Conservation (phyloP, 2,113 vertebrate genomes). For the Atrichornis clamosus region DNA sequence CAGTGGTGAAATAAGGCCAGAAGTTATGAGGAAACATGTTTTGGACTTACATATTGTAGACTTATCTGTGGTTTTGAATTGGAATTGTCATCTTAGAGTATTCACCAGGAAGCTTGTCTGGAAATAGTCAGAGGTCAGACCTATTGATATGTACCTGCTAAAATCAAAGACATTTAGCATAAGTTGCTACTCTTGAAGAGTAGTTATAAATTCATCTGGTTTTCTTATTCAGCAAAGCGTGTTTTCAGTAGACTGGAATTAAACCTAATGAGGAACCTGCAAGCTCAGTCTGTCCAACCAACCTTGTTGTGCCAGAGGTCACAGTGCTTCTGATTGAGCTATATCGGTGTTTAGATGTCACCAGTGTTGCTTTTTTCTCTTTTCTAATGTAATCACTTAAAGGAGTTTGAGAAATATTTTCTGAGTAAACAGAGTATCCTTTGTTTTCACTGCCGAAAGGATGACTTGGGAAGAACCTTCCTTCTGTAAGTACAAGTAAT, state of each 20-base stretch:
- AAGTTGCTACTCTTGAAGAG: neutral
- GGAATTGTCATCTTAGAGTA: neutral
- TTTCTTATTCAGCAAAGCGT: neutral
- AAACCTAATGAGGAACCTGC: neutral
- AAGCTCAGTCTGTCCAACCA: neutral
- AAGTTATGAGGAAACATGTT: neutral
- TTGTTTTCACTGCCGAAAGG: neutral
- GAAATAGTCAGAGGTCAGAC: neutral
- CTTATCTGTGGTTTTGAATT: neutral
- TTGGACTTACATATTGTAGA: accelerated
- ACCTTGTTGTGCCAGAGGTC: neutral
- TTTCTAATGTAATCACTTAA: neutral
- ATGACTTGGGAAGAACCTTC: neutral
- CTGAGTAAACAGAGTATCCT: neutral
- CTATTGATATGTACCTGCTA: neutral
- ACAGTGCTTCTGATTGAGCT: neutral
- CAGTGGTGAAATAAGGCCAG: neutral
- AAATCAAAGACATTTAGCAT: neutral
- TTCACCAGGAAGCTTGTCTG: neutral
- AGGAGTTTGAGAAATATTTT: neutral
- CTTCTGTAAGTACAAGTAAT: neutral
- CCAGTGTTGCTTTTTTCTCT: neutral
- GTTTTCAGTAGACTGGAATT: neutral
- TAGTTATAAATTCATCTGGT: neutral
- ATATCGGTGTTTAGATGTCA: neutral